phyloP scores from a whole-genome alignment of 2,888 invertebrate species.

The Tenthredo notha region DNA sequence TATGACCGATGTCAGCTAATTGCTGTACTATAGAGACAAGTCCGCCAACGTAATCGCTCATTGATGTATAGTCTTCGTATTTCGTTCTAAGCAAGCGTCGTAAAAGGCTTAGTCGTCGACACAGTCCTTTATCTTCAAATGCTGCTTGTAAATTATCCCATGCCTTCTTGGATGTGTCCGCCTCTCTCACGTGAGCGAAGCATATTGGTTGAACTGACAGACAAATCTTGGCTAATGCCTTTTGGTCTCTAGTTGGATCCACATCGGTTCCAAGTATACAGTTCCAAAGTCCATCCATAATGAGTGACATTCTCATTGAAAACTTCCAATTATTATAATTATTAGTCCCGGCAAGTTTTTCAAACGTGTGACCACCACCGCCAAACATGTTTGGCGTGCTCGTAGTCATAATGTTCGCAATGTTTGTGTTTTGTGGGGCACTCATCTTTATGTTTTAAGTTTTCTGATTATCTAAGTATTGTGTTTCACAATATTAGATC shows the following conservation, averaged over 20 bases:
- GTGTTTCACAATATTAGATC: not conserved
- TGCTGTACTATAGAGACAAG: slow-evolving; percentile 59
- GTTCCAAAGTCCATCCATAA: not conserved
- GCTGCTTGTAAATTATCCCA: slow-evolving; percentile 60
- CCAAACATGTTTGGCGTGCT: not conserved
- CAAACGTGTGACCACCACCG: not conserved
- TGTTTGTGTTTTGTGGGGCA: not conserved
- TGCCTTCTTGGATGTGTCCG: slow-evolving; percentile 54
- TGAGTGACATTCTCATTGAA: not conserved
- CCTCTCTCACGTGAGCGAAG: slow-evolving; percentile 41
- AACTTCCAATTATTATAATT: slow-evolving; percentile 28
- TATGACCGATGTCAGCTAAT: slow-evolving; percentile 56
- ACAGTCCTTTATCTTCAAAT: slow-evolving; percentile 61
- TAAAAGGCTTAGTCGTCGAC: slow-evolving; percentile 54
- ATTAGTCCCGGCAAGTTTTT: not conserved
- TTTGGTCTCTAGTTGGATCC: not conserved
- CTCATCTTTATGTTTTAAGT: not conserved
- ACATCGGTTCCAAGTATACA: slow-evolving; percentile 55
- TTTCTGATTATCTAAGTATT: not conserved
- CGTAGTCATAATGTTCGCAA: not conserved
- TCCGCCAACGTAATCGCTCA: slow-evolving; percentile 61
- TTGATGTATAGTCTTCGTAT: slow-evolving; percentile 53
- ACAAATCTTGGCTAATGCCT: slow-evolving; percentile 53
- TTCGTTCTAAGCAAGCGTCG: slow-evolving; percentile 50
- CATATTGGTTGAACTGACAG: slow-evolving; percentile 43